Conservation (phyloP, 1,140 invertebrate species). For the Drosophila orena region DNA sequence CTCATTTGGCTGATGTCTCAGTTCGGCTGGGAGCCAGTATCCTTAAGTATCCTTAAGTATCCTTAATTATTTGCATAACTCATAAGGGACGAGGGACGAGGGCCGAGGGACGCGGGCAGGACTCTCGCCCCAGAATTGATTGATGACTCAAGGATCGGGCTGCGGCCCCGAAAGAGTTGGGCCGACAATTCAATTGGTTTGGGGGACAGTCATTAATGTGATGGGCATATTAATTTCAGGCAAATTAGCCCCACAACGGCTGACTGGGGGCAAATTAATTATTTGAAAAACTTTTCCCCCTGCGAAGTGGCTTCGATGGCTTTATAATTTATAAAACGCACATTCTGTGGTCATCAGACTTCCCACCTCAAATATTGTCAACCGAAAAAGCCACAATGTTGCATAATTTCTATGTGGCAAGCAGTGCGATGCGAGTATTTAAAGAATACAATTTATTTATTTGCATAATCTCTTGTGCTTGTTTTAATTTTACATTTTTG, state of each 20-base stretch:
- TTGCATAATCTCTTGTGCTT: not conserved
- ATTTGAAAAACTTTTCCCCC: slow-evolving; percentile 28
- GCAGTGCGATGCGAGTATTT: slow-evolving; percentile 6
- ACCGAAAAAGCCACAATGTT: slow-evolving; percentile 33
- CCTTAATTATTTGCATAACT: slow-evolving; percentile 67
- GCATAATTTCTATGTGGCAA: slow-evolving; percentile 35
- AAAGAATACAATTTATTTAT: slow-evolving; percentile 28
- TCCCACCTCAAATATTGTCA: slow-evolving; percentile 31
- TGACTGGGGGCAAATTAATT: slow-evolving; percentile 31
- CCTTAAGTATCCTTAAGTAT: no score
- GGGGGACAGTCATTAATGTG: slow-evolving; percentile 45
- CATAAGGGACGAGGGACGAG: slow-evolving; percentile 30
- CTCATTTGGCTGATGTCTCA: slow-evolving; percentile 47
- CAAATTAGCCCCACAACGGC: slow-evolving; percentile 30
- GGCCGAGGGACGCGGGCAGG: slow-evolving; percentile 7
- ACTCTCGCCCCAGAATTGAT: slow-evolving; percentile 39
- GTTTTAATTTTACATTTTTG: not conserved
- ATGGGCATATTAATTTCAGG: slow-evolving; percentile 53
- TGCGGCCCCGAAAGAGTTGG: slow-evolving; percentile 23
- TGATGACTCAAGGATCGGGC: slow-evolving; percentile 25
- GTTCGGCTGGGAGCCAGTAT: not conserved
- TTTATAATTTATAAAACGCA: slow-evolving; percentile 29
- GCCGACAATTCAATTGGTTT: slow-evolving; percentile 41
- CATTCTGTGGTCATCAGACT: slow-evolving; percentile 28
- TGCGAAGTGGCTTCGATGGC: not conserved